Percentiles rank a stretch among this genome's conserved stretches.
Evolutionary conservation across 2,888 invertebrate species (phyloP).

Genomic region (Galerucella pusilla): DNA sequence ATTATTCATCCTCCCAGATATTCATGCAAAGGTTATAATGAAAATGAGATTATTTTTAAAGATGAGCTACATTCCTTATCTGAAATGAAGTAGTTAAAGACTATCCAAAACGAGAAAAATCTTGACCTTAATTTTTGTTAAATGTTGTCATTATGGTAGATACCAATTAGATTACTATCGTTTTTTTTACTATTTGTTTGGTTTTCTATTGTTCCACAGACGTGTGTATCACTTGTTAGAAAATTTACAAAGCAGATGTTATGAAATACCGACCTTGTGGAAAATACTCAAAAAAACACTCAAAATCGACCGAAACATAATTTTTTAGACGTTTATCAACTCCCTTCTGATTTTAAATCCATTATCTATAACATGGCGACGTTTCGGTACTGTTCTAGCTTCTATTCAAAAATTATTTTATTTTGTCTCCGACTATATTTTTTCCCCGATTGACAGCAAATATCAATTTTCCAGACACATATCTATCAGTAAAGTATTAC

Average conservation of each 20-base stretch:
- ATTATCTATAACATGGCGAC: too few species aligned
- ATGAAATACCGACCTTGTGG: not conserved
- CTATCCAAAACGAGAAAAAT: constrained; percentile 11
- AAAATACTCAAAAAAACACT: not conserved
- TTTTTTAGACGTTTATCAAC: too few species aligned
- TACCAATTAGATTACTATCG: constrained; percentile 11
- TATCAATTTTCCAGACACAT: too few species aligned
- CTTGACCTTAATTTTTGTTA: constrained; percentile 13
- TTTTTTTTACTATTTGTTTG: constrained; percentile 4
- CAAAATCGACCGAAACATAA: not conserved
- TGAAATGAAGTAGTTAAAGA: constrained; percentile 3
- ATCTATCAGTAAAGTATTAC: too few species aligned
- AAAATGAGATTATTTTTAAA: not conserved
- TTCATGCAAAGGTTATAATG: constrained; percentile 5
- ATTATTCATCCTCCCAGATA: not conserved
- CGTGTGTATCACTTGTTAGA: not conserved
- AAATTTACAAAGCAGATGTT: not conserved
- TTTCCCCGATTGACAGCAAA: too few species aligned
- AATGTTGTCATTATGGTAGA: not conserved
- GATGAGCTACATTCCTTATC: constrained; percentile 19
- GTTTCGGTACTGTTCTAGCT: too few species aligned
- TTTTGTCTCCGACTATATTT: too few species aligned
- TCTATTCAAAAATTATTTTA: too few species aligned
- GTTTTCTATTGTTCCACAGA: not conserved
- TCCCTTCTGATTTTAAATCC: too few species aligned